Base-by-base conservation (phyloP, 1,140 invertebrate genomes). In the Lamellibrachia luymesi region DNA sequence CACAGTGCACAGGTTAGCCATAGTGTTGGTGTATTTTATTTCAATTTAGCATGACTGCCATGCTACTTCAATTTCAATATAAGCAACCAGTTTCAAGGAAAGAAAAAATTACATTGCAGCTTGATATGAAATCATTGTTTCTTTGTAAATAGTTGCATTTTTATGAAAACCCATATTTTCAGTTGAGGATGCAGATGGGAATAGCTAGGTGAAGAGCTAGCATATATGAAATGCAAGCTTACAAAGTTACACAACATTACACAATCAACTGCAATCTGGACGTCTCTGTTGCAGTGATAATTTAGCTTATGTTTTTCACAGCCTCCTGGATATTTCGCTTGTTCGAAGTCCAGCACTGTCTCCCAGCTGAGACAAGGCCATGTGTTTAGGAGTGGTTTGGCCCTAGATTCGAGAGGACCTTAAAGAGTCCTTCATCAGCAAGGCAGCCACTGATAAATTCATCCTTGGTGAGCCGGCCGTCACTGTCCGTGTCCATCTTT, bases 371-470 rank as follows among this genome's bases (percentile, higher is more conserved):
- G 25, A 4, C 64, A 80, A 10, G 25, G 64, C 64, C 38, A 38
- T 80, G 13, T 22, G 25, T 22, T 80, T 17, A 80, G 94, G 94
- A 92, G 22, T 64, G 5, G 25, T 22, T 80, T 10, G 64, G 52
- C 6, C 52, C 13, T 22, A 2, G 64, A 1, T 2, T 94, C 22
- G 94, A 94, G 50, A 99, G 97, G 98, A 99, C 99, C 97, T 99
- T 98, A 93, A 98, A 99, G 89, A 99, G 97, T 95, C 99, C 98
- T 96, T 99, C 98, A 96, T 99, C 99, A 96, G 99, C 98, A 95
- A 99, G 97, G 96, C 99, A 99, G 91, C 99, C 99, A 96, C 99
- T 99, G 51, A 99, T 98, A 97, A 99, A 99, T 97, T 99, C 99
- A 94, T 99, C 98, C 96, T 99, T 98, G 90, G 99, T 99, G 95